A percentile compares a stretch with the other conserved stretches of the same genome.
phyloP scores from a whole-genome alignment of 1,140 invertebrate genomes.

The Drosophila paulistorum region DNA sequence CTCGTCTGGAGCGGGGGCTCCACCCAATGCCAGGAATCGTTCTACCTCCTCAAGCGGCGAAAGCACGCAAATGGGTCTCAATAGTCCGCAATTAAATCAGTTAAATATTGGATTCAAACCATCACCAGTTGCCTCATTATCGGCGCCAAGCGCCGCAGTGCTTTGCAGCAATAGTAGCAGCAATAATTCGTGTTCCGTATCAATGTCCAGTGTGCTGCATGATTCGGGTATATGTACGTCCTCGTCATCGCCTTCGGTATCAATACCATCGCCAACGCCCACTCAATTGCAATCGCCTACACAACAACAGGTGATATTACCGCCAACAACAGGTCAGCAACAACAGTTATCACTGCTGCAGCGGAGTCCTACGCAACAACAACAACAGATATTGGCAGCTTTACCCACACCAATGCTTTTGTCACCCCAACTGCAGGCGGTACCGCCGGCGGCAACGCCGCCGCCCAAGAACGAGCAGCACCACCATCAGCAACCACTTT shows the following conservation, averaged over 20 bases:
- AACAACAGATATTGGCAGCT: constrained; percentile 64
- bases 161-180: constrained; percentile 46
- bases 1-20: constrained; percentile 17
- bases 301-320: constrained; percentile 36
- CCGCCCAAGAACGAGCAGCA: constrained; percentile 3
- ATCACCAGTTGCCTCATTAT: constrained; percentile 28
- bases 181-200: constrained; percentile 73
- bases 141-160: constrained; percentile 32
- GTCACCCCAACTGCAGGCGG: constrained; percentile 57
- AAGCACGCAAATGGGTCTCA: constrained; percentile 67
- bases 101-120: constrained; percentile 70
- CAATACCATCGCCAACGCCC: constrained; percentile 74
- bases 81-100: constrained; percentile 61
- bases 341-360: constrained; percentile 52
- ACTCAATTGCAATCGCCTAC: constrained; percentile 71
- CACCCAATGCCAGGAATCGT: constrained; percentile 66
- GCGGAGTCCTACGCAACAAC: constrained; percentile 61
- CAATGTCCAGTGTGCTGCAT: constrained; percentile 72
- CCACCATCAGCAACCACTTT: constrained; percentile 25
- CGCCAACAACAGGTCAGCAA: constrained; percentile 25
- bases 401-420: constrained; percentile 70
- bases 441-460: not conserved
- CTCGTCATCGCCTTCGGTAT: constrained; percentile 76
- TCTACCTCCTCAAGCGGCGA: constrained; percentile 78
- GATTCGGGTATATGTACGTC: constrained; percentile 81